These are phyloP conservation scores for Sphecodes monilicornis DNA, from an alignment of 2,888 invertebrate genomes.

Conservation along the genomic window DNA sequence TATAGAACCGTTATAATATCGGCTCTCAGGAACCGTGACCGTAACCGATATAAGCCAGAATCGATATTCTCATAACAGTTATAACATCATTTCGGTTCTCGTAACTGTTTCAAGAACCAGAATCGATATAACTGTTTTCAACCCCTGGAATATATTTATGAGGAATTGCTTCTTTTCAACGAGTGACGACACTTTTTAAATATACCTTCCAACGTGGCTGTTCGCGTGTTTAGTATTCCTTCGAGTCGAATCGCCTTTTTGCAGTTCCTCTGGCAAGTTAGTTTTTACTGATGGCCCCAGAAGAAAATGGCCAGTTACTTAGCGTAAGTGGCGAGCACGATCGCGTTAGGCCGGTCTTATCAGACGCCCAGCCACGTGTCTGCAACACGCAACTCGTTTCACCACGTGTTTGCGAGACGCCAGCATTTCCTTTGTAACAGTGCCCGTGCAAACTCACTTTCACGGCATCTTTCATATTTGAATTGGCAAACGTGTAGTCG, in stretches of 20 bases:
- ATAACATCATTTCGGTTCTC: too few relatives aligned
- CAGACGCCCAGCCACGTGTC: slow-evolving; percentile 75
- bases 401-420: slow-evolving; percentile 66
- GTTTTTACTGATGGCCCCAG: slow-evolving; percentile 42
- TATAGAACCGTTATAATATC: too few relatives aligned
- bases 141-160: too few relatives aligned
- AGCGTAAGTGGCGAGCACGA: slow-evolving; percentile 69
- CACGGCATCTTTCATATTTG: slow-evolving; percentile 53
- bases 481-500: background rate
- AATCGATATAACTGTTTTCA: too few relatives aligned
- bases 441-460: slow-evolving; percentile 60
- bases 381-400: slow-evolving; percentile 74
- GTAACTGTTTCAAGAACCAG: too few relatives aligned
- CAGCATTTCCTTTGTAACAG: slow-evolving; percentile 27
- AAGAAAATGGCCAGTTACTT: slow-evolving; percentile 55
- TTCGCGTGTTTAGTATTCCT: background rate
- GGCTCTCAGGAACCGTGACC: too few relatives aligned
- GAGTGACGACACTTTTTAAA: background rate
- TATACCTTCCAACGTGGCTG: background rate
- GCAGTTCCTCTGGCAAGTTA: background rate
- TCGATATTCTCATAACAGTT: too few relatives aligned
- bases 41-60: too few relatives aligned
- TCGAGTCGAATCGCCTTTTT: background rate
- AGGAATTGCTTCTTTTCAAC: too few relatives aligned
- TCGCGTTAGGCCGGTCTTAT: slow-evolving; percentile 71